Evolutionary conservation across 2,797 vertebrate species (phyloP).

Genomic region (Hemibagrus guttatus): DNA sequence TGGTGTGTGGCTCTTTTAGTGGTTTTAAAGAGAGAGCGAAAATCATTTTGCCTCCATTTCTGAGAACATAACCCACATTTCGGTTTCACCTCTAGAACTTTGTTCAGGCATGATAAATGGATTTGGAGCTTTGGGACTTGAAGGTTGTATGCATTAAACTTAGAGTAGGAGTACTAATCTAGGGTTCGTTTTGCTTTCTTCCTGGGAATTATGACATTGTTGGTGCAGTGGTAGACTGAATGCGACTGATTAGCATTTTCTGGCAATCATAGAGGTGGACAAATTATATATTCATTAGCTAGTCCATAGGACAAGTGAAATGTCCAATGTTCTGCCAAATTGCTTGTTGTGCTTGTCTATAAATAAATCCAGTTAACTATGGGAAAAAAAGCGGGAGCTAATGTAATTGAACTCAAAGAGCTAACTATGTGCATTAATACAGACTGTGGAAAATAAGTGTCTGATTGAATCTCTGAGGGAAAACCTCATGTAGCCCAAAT

Average conservation of each 20-base stretch:
- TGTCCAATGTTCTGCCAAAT: neutral
- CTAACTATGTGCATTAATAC: neutral
- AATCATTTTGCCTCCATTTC: slow-evolving; percentile 28
- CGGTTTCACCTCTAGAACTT: slow-evolving; percentile 22
- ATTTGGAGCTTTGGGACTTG: neutral
- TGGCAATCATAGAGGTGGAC: neutral
- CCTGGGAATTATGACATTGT: neutral
- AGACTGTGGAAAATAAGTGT: neutral
- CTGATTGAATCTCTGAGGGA: neutral
- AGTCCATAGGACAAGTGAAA: neutral
- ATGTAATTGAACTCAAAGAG: neutral
- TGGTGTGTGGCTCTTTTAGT: slow-evolving; percentile 11
- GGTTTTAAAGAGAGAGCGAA: neutral
- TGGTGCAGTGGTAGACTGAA: neutral
- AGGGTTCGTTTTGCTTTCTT: no score
- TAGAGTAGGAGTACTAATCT: slow-evolving; percentile 1
- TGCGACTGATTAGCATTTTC: neutral
- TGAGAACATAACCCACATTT: slow-evolving; percentile 37
- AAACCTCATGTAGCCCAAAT: neutral
- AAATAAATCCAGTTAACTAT: neutral
- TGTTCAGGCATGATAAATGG: slow-evolving; percentile 1
- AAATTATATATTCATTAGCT: neutral
- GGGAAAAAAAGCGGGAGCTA: neutral
- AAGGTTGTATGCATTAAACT: neutral
- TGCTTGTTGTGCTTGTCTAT: neutral